A percentile compares a stretch with the other conserved stretches of the same genome.
Evolutionary conservation across 2,888 invertebrate genomes (phyloP).

Genomic region (Pandemis cinnamomeana): DNA sequence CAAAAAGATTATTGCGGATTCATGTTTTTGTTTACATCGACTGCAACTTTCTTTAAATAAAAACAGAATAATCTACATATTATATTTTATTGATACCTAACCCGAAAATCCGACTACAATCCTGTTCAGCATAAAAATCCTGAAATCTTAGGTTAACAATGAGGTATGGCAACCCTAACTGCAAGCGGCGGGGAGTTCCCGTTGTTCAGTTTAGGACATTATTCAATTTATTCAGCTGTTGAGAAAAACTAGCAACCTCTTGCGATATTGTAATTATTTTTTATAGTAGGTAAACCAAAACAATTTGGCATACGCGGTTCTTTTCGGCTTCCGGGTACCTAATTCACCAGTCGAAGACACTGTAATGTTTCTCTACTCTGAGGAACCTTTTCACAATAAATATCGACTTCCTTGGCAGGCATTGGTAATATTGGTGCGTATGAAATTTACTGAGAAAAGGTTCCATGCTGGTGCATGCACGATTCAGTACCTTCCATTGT

Average conservation of each 20-base stretch:
- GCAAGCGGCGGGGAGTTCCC: neutral
- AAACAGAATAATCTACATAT: too few relatives aligned
- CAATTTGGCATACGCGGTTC: neutral
- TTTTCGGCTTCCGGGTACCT: too few relatives aligned
- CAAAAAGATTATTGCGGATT: too few relatives aligned
- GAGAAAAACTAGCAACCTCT: neutral
- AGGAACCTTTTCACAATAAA: neutral
- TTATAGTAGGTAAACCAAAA: neutral
- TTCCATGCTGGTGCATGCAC: neutral
- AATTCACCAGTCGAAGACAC: too few relatives aligned
- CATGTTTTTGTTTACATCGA: too few relatives aligned
- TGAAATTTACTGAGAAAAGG: neutral
- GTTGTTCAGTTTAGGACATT: neutral
- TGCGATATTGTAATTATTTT: neutral
- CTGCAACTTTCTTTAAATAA: too few relatives aligned
- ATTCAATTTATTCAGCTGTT: too few relatives aligned
- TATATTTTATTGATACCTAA: too few relatives aligned
- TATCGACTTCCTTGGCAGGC: neutral
- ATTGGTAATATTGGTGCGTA: neutral
- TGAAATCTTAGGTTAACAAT: too few relatives aligned
- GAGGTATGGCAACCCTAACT: neutral
- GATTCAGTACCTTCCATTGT: neutral
- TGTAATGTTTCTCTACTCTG: neutral
- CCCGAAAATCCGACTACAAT: too few relatives aligned
- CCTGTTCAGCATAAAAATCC: too few relatives aligned